These are phyloP conservation scores for Coenobita brevimanus DNA, from an alignment of 1,140 invertebrate species.

Conservation along the genomic window DNA sequence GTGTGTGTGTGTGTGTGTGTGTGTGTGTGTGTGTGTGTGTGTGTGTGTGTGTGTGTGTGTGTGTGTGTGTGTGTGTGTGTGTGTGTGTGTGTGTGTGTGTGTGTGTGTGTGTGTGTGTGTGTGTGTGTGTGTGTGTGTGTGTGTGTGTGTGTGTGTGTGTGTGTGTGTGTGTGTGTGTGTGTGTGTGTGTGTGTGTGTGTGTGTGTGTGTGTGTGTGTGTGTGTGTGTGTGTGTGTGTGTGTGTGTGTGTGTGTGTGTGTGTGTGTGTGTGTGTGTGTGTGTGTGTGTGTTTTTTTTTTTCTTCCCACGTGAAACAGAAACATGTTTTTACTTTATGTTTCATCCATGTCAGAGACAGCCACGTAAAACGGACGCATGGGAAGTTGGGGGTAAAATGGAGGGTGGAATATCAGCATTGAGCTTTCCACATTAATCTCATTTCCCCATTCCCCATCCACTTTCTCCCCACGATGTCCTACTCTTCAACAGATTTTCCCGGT, in stretches of 20 bases:
- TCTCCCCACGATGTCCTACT: too few species aligned
- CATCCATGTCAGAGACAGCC: too few species aligned
- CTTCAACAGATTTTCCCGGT: too few species aligned
- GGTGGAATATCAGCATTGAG: too few species aligned
- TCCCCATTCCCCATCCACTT: neutral
- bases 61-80: constrained; percentile 28
- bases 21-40: constrained; percentile 32
- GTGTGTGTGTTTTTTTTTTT: too few species aligned
- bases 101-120: constrained; percentile 19
- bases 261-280: too few species aligned
- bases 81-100: constrained; percentile 13
- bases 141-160: neutral
- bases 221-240: neutral
- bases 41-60: constrained; percentile 29
- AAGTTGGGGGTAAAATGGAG: too few species aligned
- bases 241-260: neutral
- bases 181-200: neutral
- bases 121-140: constrained; percentile 10
- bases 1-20: constrained; percentile 29
- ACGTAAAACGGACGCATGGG: too few species aligned
- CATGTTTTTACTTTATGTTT: too few species aligned
- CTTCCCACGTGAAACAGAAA: too few species aligned
- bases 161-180: neutral
- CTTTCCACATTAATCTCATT: too few species aligned
- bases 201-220: neutral